Base-by-base conservation (phyloP, 2,797 vertebrate genomes). In the Silurus aristotelis region DNA sequence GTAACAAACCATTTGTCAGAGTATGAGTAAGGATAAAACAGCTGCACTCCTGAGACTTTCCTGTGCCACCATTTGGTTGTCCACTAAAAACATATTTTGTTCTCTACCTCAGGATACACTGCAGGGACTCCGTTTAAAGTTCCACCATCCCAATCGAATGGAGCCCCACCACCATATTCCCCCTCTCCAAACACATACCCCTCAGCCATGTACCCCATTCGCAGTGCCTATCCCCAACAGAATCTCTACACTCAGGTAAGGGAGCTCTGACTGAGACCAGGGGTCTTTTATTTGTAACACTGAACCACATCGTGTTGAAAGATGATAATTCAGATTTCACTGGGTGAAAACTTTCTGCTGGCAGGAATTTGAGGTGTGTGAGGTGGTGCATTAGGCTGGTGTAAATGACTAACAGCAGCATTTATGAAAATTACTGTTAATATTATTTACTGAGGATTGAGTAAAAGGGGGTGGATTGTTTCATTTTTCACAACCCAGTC, bases 141-240 rank as follows among this genome's bases (percentile, higher is more conserved):
- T 88, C 96, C 98, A 80, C 98, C 98, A 0, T 96, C 96, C 91
- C 98, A 99, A 96, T 97, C 95, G 85, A 99, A 96, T 90, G 97
- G 95, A 88, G 98, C 98, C 14, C 98, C 98, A 14, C 98, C 98
- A 82, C 98, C 98, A 27, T 99, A 99, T 93, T 99, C 98, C 83
- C 97, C 98, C 0, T 97, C 97, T 67, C 97, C 98, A 1, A 98
- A 96, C 87, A 98, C 98, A 0, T 99, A 99, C 94, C 98, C 96
- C 20, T 98, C 98, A 60, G 96, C 98, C 80, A 98, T 99, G 98
- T 99, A 99, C 94, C 98, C 98, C 83, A 99, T 99, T 94, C 97
- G 98, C 97, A 99, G 98, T 99, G 98, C 98, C 97, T 99, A 99
- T 91, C 98, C 98, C 88, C 98, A 99, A 96, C 98, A 99, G 95